These are phyloP conservation scores for Crotalus tigris DNA, from an alignment of 2,113 vertebrate genomes.

Conservation along the genomic window DNA sequence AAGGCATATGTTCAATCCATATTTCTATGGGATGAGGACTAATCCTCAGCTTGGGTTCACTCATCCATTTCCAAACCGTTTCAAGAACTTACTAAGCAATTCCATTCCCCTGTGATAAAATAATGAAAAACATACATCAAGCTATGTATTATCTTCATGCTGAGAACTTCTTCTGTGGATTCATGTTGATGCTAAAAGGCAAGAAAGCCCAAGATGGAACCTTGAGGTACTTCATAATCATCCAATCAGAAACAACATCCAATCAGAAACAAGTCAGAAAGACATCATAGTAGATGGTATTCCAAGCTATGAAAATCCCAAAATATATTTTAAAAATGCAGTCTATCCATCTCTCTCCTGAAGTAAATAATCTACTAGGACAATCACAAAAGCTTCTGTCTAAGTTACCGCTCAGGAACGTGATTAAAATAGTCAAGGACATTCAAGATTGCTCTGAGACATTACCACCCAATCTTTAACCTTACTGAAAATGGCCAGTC, in stretches of 20 bases:
- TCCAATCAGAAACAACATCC: not conserved
- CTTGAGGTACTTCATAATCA: not conserved
- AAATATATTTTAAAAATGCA: not conserved
- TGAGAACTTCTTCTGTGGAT: not conserved
- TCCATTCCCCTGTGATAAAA: not conserved
- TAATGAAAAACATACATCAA: not conserved
- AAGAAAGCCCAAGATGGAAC: not conserved
- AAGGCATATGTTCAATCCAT: not conserved
- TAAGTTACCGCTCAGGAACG: not conserved
- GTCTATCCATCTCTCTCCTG: not conserved
- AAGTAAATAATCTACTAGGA: not conserved
- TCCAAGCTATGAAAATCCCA: not conserved
- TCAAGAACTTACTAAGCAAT: not conserved
- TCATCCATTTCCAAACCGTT: not conserved
- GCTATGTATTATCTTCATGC: not conserved
- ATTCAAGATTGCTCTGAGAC: not conserved
- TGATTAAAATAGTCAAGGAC: not conserved
- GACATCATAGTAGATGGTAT: not conserved
- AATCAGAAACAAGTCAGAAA: not conserved
- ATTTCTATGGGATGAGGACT: not conserved
- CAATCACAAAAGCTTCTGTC: not conserved
- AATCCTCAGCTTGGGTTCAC: not conserved
- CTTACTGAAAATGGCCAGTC: not conserved
- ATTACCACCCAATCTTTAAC: not conserved
- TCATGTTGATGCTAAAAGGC: not conserved